A percentile compares a stretch with the other conserved stretches of the same genome.
These are phyloP conservation scores for Pheucticus melanocephalus DNA, from an alignment of 2,113 vertebrate genomes.

Conservation along the genomic window DNA sequence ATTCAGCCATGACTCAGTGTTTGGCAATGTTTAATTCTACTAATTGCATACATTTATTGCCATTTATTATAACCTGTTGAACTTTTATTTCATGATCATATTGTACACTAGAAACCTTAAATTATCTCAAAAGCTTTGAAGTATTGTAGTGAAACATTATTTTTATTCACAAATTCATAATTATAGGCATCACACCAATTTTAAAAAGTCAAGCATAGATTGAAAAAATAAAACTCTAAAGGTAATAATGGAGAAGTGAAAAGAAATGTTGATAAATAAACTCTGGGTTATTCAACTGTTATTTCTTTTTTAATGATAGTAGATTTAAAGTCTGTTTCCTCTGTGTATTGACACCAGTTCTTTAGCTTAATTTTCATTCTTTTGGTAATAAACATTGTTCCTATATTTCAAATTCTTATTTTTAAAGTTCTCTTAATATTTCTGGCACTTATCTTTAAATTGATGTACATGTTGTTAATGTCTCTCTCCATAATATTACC, in stretches of 20 bases:
- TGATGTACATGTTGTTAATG: not conserved
- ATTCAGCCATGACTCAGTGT: not conserved
- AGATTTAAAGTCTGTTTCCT: not conserved
- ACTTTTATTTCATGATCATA: not conserved
- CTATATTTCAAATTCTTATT: not conserved
- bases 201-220: not conserved
- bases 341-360: not conserved
- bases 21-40: not conserved
- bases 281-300: not conserved
- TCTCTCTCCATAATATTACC: not conserved
- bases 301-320: not conserved
- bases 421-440: not conserved
- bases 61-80: not conserved
- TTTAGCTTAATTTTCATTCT: not conserved
- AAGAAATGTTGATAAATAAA: not conserved
- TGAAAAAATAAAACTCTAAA: not conserved
- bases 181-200: not conserved
- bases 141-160: not conserved
- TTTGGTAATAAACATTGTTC: not conserved
- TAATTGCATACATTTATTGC: not conserved
- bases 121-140: not conserved
- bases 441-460: not conserved
- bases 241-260: not conserved
- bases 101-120: not conserved
- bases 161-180: not conserved